These are phyloP conservation scores for Brachionus rubens DNA, from an alignment of 1,140 invertebrate species.

Conservation along the genomic window DNA sequence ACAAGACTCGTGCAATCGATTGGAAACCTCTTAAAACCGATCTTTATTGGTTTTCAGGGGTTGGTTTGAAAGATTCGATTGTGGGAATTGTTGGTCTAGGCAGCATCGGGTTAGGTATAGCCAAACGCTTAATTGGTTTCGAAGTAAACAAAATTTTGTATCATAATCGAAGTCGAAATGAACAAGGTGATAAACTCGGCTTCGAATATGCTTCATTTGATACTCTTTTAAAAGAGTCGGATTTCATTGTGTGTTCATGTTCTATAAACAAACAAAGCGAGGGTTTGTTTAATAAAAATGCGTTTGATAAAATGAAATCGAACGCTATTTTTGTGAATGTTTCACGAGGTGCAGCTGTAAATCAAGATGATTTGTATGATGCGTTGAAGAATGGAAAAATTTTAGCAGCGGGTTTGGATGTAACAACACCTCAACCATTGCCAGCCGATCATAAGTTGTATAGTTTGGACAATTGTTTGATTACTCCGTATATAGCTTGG, in stretches of 20 bases:
- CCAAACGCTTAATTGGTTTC: conserved; percentile 49
- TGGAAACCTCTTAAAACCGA: neutral
- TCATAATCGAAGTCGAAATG: conserved; percentile 49
- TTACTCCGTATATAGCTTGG: conserved; percentile 91
- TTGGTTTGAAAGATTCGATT: conserved; percentile 22
- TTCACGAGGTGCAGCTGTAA: neutral
- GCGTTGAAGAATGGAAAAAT: neutral
- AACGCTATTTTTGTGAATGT: conserved; percentile 19
- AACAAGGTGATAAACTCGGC: conserved; percentile 50
- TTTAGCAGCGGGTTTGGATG: conserved; percentile 71
- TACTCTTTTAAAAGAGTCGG: conserved; percentile 58
- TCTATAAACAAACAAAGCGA: conserved; percentile 53
- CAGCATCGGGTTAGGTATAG: conserved; percentile 44
- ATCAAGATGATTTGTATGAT: conserved; percentile 1
- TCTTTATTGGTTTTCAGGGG: neutral
- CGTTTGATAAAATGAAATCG: conserved; percentile 1
- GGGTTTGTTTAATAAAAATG: neutral
- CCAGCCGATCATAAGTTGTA: conserved; percentile 75
- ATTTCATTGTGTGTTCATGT: conserved; percentile 57
- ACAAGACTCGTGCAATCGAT: neutral
- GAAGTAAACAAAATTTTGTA: conserved; percentile 53
- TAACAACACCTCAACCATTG: conserved; percentile 85
- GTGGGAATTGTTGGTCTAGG: conserved; percentile 49
- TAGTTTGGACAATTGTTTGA: conserved; percentile 74
- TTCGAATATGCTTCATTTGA: conserved; percentile 63